Evolutionary conservation across 1,140 invertebrate genomes (phyloP), one percentile per base, ranked within the genome.

Genomic region (Bombus haemorrhoidalis): DNA sequence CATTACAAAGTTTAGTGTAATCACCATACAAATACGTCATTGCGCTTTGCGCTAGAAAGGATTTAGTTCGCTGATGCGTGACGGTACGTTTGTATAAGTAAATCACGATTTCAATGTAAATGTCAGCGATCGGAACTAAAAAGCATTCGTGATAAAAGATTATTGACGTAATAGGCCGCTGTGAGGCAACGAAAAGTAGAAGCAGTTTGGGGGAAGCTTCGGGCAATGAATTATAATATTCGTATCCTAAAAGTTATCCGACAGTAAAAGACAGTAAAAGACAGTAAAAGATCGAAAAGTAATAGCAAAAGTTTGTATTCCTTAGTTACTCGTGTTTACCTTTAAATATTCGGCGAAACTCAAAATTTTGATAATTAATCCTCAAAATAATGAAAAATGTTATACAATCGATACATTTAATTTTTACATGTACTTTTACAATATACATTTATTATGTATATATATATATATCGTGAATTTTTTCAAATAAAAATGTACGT

Each of bases 31-130:
- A 72, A 47, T 71, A 81, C 80, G 80, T 86, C 71, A 75, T 53
- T 47, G 53, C 41, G 25, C 32, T 47, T 57, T 74, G 79, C 64
- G 77, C 75, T 90, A 90, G 89, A 90, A 90, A 90, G 85, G 87
- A 72, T 62, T 41, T 6, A 25, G 34, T 73, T 87, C 57, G 66
- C 25, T 64, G 77, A 87, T 81, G 76, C 89, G 81, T 86, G 62
- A 87, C 89, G 41, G n/a, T 32, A 37, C 39, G 8, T 90, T 89
- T 43, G 62, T 72, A 12, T n/a, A 15, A 47, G 53, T 86, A 78
- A 84, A 73, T 86, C 87, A 89, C 81, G 81, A 86, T 85, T 91
- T 90, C 74, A 83, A 90, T 87, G 86, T 91, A 90, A 91, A 89
- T 88, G 80, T 86, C 87, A 88, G 79, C 72, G 41, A 77, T 64